Base-by-base conservation (phyloP, 2,797 vertebrate genomes). In the Thripadectes ignobilis region DNA sequence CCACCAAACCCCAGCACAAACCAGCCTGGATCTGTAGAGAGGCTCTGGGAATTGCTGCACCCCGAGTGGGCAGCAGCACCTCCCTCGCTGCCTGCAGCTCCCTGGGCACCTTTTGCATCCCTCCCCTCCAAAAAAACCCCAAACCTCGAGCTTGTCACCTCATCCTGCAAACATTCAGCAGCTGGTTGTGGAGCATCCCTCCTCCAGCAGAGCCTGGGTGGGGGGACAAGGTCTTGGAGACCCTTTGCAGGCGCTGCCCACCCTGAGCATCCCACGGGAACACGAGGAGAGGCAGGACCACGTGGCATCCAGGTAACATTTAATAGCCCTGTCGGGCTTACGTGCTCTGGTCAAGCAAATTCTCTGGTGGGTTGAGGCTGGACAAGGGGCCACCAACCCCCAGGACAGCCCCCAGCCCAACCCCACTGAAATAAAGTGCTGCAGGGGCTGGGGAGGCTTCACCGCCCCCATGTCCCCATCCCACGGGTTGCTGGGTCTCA, bases 301-400 rank as follows among this genome's bases (percentile, higher is more conserved):
- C 1, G 0, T 51, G 73, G 85, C 91, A 91, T 85, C 12, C 9
- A 89, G 91, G 26, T 52, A 80, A 91, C 54, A 55, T 97, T 96
- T 96, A 97, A 97, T 95, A 67, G 76, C 85, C 95, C 72, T 0
- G 0, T 7, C 0, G 41, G 92, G 86, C 85, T 75, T 11, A 61
- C 3, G 75, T 93, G 91, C 82, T 89, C 88, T 10, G 48, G 61
- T 63, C 84, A 95, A 91, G 89, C 75, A 76, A 57, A 67, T 73
- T 63, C 84, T 75, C 52, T 0, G 3, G 43, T 23, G 43, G 88
- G 7, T 14, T 76, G 74, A 73, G 75, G 34, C 22, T 86, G 55
- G 59, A 38, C 23, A 80, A 84, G 67, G 51, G 36, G 46, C 74
- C 34, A 72, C 7, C 13, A 5, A 4, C 12, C 21, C 32, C 10